These are phyloP conservation scores for Eulemur rufifrons DNA, from an alignment of 2,113 vertebrate species.

Conservation along the genomic window DNA sequence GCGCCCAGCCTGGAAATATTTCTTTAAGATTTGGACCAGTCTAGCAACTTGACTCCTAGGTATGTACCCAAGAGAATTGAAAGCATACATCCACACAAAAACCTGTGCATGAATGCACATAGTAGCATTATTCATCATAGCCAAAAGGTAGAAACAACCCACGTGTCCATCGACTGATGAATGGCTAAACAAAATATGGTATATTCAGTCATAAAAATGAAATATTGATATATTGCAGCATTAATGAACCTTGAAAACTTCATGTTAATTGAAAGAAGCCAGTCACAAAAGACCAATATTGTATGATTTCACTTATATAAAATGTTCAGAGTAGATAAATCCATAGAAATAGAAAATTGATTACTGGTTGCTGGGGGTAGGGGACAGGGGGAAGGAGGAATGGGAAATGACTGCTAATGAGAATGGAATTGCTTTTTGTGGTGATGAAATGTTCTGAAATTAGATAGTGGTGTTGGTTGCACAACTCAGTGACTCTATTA, in stretches of 20 bases:
- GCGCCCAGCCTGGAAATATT: not conserved
- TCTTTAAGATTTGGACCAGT: not conserved
- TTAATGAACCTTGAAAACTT: not conserved
- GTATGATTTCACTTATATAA: not conserved
- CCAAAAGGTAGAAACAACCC: not conserved
- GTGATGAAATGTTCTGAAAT: conserved; percentile 10
- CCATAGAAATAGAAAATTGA: conserved; percentile 42
- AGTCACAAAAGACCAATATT: not conserved
- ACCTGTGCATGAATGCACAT: not conserved
- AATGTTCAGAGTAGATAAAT: conserved; percentile 1
- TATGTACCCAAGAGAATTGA: not conserved
- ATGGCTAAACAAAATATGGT: not conserved
- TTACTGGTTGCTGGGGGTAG: not conserved
- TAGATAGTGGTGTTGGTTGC: not conserved
- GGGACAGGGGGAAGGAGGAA: not conserved
- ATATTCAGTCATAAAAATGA: not conserved
- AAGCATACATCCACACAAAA: not conserved
- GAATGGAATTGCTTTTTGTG: not conserved
- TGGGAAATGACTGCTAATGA: not conserved
- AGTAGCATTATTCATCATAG: not conserved
- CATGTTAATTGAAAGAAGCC: not conserved
- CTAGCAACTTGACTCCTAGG: not conserved
- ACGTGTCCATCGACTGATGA: not conserved
- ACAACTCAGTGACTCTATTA: not conserved
- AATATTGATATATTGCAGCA: not conserved